Conservation (phyloP, 1,140 invertebrate genomes). For the Brachionus paranguensis region DNA sequence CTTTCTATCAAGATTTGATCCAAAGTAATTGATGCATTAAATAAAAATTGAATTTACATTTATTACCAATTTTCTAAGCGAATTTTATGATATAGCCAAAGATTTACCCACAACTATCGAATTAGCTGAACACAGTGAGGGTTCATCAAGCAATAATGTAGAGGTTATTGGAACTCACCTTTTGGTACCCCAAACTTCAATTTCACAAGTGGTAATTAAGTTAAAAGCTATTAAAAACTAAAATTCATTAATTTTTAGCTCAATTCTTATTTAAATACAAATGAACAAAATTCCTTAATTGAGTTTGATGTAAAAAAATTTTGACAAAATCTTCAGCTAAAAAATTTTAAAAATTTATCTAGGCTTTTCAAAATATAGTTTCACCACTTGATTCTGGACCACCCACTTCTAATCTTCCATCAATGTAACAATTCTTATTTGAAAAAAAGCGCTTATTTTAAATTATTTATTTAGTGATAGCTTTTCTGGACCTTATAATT, state of each 20-base stretch:
- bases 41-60: background rate
- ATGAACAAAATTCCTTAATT: background rate
- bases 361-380: background rate
- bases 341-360: background rate
- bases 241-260: background rate
- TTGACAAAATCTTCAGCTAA: background rate
- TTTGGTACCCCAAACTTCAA: background rate
- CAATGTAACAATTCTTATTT: background rate
- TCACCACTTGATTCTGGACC: background rate
- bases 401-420: constrained; percentile 1
- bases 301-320: background rate
- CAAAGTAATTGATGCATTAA: background rate
- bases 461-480: constrained; percentile 9
- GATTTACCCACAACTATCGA: constrained; percentile 14
- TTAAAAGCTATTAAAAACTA: background rate
- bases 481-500: constrained; percentile 1
- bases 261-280: background rate
- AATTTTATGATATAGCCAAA: constrained; percentile 22
- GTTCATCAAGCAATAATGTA: background rate
- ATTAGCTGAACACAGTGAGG: background rate
- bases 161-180: background rate
- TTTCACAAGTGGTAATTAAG: background rate
- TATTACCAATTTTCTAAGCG: background rate
- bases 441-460: background rate
- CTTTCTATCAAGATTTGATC: constrained; percentile 23